phyloP scores from a whole-genome alignment of 2,113 vertebrate species.

The Sturnus vulgaris region DNA sequence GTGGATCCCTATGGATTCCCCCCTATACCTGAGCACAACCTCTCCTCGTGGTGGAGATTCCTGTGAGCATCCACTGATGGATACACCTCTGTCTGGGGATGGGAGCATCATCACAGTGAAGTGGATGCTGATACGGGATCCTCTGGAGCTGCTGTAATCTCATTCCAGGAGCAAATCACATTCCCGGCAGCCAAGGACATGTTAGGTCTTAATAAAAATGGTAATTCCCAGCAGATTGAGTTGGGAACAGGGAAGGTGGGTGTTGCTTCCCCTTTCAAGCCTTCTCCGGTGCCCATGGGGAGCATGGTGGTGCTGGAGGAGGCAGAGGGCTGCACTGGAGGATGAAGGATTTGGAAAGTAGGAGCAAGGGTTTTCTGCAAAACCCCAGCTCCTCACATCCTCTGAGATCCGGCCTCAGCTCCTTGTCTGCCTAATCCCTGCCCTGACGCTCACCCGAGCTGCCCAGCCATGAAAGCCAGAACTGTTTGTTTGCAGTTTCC shows the following conservation, averaged over 20 bases:
- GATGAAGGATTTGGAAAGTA: background rate
- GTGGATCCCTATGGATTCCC: background rate
- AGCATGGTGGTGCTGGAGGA: background rate
- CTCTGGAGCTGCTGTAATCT: slow-evolving; percentile 6
- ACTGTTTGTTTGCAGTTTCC: slow-evolving; percentile 63
- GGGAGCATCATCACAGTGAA: background rate
- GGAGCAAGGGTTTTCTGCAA: background rate
- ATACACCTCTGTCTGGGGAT: background rate
- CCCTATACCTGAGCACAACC: rapidly evolving
- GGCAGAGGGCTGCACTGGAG: background rate
- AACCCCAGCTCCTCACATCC: background rate
- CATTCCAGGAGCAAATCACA: slow-evolving; percentile 53
- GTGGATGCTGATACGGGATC: background rate
- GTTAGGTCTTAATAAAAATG: slow-evolving; percentile 61
- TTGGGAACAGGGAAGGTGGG: background rate
- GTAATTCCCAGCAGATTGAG: slow-evolving; percentile 53
- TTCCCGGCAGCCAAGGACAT: slow-evolving; percentile 40
- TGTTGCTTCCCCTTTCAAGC: background rate
- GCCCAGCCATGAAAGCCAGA: background rate
- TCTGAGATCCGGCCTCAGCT: background rate
- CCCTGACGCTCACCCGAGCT: background rate
- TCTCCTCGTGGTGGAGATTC: background rate
- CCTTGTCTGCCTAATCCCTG: background rate
- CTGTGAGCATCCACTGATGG: background rate
- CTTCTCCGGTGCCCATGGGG: background rate